Evolutionary conservation across 2,888 invertebrate genomes (phyloP).

Genomic region (Latrodectus hesperus): DNA sequence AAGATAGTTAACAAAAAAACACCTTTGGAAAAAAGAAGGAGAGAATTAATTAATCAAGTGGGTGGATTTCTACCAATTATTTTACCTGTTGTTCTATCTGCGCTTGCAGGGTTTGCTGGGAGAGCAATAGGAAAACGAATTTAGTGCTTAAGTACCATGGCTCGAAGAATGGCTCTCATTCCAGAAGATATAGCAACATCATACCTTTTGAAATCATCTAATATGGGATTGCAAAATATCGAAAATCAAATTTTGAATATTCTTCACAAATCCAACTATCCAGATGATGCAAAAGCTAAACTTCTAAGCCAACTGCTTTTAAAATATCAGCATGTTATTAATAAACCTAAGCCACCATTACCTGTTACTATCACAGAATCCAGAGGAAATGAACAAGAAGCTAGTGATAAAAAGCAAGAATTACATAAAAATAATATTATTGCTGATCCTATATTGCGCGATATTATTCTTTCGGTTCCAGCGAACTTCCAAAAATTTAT

Average conservation of each 20-base stretch:
- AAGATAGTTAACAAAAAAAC: background rate
- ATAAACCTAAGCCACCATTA: background rate
- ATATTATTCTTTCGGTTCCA: slow-evolving; percentile 6
- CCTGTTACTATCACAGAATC: background rate
- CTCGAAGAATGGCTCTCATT: background rate
- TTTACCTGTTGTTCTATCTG: no score
- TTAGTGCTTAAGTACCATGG: background rate
- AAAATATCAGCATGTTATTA: background rate
- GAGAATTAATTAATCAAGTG: slow-evolving; percentile 74
- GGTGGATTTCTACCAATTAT: slow-evolving; percentile 34
- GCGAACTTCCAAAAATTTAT: background rate
- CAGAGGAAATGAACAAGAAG: background rate
- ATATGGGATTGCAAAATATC: background rate
- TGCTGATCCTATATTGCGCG: background rate
- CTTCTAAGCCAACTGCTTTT: no score
- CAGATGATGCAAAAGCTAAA: slow-evolving; percentile 7
- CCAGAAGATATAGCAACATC: slow-evolving; percentile 4
- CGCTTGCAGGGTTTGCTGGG: no score
- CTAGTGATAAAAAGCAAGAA: background rate
- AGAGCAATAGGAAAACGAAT: no score
- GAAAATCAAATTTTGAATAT: background rate
- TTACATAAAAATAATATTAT: background rate
- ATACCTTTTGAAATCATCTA: no score
- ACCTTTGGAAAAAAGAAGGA: background rate
- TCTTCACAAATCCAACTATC: background rate